phyloP scores from a whole-genome alignment of 2,888 invertebrate genomes.

The Eupithecia abbreviata region DNA sequence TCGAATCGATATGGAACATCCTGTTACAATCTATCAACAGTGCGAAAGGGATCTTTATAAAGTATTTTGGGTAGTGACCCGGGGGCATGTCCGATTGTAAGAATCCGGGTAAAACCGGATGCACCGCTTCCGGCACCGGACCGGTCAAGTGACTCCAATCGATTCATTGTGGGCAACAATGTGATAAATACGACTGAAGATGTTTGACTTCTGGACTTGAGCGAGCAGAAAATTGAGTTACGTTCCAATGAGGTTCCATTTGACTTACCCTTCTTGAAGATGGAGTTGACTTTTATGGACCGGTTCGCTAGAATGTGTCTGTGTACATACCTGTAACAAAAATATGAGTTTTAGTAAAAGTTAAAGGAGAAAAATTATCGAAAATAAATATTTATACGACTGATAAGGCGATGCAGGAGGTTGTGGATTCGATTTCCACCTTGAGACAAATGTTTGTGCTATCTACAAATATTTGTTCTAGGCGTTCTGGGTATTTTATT shows the following conservation, averaged over 20 bases:
- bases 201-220: conserved; percentile 11
- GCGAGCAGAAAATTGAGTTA: conserved; percentile 10
- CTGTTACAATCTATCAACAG: conserved; percentile 69
- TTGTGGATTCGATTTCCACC: too few relatives aligned
- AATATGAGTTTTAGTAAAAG: conserved; percentile 20
- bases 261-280: conserved; percentile 23
- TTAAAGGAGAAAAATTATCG: neutral
- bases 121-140: conserved; percentile 61
- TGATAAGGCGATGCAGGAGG: too few relatives aligned
- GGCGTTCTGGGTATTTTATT: too few relatives aligned
- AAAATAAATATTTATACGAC: neutral
- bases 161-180: conserved; percentile 35
- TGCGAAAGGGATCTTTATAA: conserved; percentile 62
- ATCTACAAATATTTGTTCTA: too few relatives aligned
- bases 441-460: too few relatives aligned
- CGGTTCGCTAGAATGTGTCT: neutral
- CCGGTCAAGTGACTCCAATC: conserved; percentile 51
- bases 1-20: conserved; percentile 69
- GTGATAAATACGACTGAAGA: conserved; percentile 32
- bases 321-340: conserved; percentile 68
- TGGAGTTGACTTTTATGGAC: neutral
- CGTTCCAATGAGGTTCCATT: neutral
- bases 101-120: conserved; percentile 64
- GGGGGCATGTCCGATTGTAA: conserved; percentile 64
- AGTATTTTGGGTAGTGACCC: conserved; percentile 68